Conservation (phyloP, 2,113 vertebrate species). For the Etia nguti region DNA sequence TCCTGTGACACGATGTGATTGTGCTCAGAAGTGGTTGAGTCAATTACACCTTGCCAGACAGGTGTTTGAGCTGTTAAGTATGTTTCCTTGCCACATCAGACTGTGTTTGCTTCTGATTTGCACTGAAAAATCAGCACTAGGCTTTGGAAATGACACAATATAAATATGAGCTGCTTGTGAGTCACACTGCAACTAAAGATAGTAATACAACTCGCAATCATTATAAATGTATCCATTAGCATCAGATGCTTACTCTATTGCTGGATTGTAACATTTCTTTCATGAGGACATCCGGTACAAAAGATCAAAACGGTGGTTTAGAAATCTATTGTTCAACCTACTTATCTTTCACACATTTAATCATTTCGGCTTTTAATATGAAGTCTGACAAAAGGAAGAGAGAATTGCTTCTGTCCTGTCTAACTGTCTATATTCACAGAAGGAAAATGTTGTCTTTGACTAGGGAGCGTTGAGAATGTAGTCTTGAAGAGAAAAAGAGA, state of each 20-base stretch:
- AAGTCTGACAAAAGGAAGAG: not conserved
- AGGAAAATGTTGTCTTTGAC: not conserved
- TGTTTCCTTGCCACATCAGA: constrained; percentile 13
- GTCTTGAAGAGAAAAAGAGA: not conserved
- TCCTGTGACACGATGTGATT: constrained; percentile 36
- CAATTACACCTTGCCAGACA: constrained; percentile 31
- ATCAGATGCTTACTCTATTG: not conserved
- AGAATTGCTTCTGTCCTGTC: not conserved
- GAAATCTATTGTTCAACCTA: not conserved
- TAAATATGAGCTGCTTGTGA: not conserved
- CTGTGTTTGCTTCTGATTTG: constrained; percentile 27
- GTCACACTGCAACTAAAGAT: constrained; percentile 4
- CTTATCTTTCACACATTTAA: not conserved
- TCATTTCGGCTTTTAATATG: not conserved
- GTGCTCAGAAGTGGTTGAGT: constrained; percentile 4
- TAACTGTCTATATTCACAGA: not conserved
- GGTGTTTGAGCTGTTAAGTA: constrained; percentile 34
- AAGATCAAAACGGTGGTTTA: not conserved
- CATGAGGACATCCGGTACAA: not conserved
- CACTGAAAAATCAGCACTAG: constrained; percentile 7
- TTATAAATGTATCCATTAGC: not conserved
- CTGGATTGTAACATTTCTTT: not conserved
- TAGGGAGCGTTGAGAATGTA: not conserved
- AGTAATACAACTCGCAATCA: not conserved
- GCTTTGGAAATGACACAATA: constrained; percentile 11